Evolutionary conservation across 2,888 invertebrate genomes (phyloP), one percentile per base, ranked within the genome.

Genomic region (Aromia moschata): DNA sequence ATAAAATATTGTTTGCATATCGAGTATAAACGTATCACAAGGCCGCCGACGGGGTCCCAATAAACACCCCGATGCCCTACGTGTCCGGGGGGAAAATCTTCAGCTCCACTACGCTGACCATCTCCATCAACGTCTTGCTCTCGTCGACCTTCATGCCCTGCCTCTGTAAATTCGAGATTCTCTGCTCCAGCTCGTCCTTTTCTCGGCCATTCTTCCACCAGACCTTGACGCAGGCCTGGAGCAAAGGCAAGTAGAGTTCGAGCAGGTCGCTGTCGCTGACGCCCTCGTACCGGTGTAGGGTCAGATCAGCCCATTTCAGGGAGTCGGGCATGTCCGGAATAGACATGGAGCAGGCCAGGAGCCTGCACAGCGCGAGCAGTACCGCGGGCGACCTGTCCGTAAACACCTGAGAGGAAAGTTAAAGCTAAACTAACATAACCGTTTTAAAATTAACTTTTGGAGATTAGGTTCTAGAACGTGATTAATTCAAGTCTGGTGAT

Each of bases 331-430:
- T 83, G 15, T 81, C 82, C 5, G 83, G 81, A 45, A 80, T 79
- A 15, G 80, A 71, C 30, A 76, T 71, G 0, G 83, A 83, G 63
- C 86, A 86, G 0, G 86, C 89, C n/a, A 90, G 86, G 12, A 91
- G 81, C 30, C 90, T 85, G 69, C 90, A 90, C 20, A 91, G 79
- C 2, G 87, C 84, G 56, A 88, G 77, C 2, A 91, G 74, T 1
- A 90, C 90, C 9, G 86, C 86, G 1, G 86, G 85, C 0, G 89
- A 89, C 63, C 89, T 83, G 75, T 89, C 89, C 68, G 88, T 89
- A 69, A 86, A 87, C 12, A 87, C 83, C 85, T 85, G 76, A 25
- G 7, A 25, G 7, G 3, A 25, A 25, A 25, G n/a, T n/a, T n/a
- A n/a, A n/a, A n/a, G n/a, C n/a, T n/a, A n/a, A n/a, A n/a, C n/a